Evolutionary conservation across 2,888 invertebrate species (phyloP).

Genomic region (Leptarthrus brevirostris): DNA sequence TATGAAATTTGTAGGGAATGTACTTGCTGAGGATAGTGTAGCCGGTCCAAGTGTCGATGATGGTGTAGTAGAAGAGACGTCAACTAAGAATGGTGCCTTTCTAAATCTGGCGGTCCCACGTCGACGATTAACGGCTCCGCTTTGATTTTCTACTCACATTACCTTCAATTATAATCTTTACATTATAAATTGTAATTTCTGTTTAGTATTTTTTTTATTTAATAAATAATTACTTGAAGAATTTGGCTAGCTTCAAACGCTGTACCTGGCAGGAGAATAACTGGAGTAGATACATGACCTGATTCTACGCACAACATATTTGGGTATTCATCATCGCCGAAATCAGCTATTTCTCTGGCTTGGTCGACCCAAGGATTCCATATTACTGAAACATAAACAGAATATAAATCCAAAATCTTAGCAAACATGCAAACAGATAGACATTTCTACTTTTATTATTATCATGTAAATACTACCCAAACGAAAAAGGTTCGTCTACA

Average conservation of each 20-base stretch:
- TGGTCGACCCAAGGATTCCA: conserved; percentile 98
- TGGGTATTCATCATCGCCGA: conserved; percentile 96
- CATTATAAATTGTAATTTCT: conserved; percentile 42
- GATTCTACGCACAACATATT: conserved; percentile 97
- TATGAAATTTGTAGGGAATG: no score
- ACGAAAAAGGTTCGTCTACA: no score
- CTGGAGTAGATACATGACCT: conserved; percentile 88
- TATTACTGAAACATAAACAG: conserved; percentile 72
- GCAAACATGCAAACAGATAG: no score
- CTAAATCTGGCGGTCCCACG: conserved; percentile 12
- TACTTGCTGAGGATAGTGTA: neutral
- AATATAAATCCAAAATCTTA: no score
- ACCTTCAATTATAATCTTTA: conserved; percentile 66
- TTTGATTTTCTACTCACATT: conserved; percentile 67
- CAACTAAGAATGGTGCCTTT: neutral
- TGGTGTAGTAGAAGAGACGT: neutral
- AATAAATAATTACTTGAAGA: conserved; percentile 73
- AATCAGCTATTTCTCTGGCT: conserved; percentile 91
- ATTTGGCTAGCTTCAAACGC: conserved; percentile 94
- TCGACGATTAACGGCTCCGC: conserved; percentile 64
- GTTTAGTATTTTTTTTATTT: conserved; percentile 42
- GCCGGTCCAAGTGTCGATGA: neutral
- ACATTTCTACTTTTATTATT: no score
- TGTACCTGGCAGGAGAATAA: conserved; percentile 88
- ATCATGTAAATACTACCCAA: no score